A percentile compares a stretch with the other conserved stretches of the same genome.
phyloP scores from a whole-genome alignment of 2,888 invertebrate species.

The Leucophenga maculata region DNA sequence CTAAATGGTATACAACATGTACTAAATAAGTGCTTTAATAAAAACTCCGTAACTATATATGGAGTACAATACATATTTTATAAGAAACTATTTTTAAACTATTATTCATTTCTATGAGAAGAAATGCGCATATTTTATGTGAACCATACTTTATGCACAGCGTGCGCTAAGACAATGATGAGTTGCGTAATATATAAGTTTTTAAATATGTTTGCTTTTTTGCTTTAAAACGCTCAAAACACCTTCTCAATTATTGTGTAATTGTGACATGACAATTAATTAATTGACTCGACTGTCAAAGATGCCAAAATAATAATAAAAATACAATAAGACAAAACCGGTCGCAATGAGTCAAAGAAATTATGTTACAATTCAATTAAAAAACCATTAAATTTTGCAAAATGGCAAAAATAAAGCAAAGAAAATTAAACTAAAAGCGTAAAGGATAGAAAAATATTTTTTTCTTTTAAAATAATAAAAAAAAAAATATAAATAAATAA shows the following conservation, averaged over 20 bases:
- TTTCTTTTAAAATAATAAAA: neutral
- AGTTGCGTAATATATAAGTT: conserved; percentile 38
- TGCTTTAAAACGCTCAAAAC: conserved; percentile 33
- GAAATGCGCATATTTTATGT: neutral
- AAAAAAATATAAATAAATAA: neutral
- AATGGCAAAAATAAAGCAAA: conserved; percentile 11
- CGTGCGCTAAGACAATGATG: conserved; percentile 24
- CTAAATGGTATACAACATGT: no score
- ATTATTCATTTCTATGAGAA: no score
- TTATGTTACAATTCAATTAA: conserved; percentile 64
- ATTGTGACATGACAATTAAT: conserved; percentile 56
- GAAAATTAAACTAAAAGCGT: neutral
- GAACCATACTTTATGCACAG: neutral
- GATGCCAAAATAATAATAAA: conserved; percentile 36
- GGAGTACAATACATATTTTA: no score
- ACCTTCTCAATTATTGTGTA: conserved; percentile 54
- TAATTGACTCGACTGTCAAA: conserved; percentile 44
- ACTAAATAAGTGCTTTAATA: no score
- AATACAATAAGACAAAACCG: conserved; percentile 7
- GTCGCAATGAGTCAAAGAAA: conserved; percentile 14
- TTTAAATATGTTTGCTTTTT: conserved; percentile 19
- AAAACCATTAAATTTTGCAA: conserved; percentile 50
- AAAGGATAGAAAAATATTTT: neutral
- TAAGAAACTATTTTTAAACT: no score
- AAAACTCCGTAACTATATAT: no score